A percentile compares a stretch with the other conserved stretches of the same genome.
Evolutionary conservation across 1,140 invertebrate genomes (phyloP).

Genomic region (Drosophila pectinifera): DNA sequence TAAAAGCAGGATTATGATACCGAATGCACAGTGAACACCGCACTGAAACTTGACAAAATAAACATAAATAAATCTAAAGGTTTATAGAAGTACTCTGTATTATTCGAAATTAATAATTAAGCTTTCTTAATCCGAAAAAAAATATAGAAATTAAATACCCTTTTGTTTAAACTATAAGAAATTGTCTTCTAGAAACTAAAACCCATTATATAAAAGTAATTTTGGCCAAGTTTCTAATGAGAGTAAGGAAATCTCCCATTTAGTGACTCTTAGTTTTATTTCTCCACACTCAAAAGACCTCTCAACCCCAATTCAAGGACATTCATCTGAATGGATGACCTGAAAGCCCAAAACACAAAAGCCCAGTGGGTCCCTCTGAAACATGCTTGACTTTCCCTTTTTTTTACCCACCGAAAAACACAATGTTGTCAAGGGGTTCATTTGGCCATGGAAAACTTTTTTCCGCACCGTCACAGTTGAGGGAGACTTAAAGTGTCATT

Average conservation of each 20-base stretch:
- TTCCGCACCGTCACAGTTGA: conserved; percentile 28
- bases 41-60: too few relatives aligned
- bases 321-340: conserved; percentile 20
- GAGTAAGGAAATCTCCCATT: background rate
- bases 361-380: conserved; percentile 7
- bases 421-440: conserved; percentile 42
- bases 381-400: conserved; percentile 47
- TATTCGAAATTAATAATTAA: too few relatives aligned
- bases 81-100: too few relatives aligned
- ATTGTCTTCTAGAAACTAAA: too few relatives aligned
- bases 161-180: too few relatives aligned
- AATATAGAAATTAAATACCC: too few relatives aligned
- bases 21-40: background rate
- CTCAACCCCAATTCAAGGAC: conserved; percentile 3
- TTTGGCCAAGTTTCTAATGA: background rate
- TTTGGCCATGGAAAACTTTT: conserved; percentile 24
- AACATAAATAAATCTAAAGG: too few relatives aligned
- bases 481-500: conserved; percentile 37
- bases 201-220: background rate
- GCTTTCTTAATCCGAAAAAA: too few relatives aligned
- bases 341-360: conserved; percentile 14
- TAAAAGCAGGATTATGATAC: background rate
- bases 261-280: conserved; percentile 8
- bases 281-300: background rate
- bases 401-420: conserved; percentile 7